Evolutionary conservation across 2,888 invertebrate species (phyloP), one percentile per base, ranked within the genome.

Genomic region (Thereva nobilitata): DNA sequence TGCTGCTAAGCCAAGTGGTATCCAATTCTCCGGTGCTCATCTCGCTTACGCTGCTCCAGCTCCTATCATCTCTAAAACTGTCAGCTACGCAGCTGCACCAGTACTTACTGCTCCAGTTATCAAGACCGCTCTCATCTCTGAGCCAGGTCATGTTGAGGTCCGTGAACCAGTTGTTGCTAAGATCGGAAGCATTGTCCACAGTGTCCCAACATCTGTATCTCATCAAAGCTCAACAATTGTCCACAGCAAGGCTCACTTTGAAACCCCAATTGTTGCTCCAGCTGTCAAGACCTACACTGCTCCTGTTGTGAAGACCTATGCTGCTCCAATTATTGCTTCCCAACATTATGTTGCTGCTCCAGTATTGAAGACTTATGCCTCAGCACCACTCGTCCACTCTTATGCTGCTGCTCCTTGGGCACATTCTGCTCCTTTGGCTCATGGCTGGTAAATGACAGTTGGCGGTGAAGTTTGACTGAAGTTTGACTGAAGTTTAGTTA

Each of bases 171-270:
- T 70, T 55, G 68, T 74, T 67, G 70, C 70, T 10, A 67, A 69
- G 55, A 69, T 71, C 44, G 71, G 71, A 52, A 66, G 66, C 52
- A 56, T 69, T 37, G 70, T 71, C 7, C 67, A 71, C 66, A 70
- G 67, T 57, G 63, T 71, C 7, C 71, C 71, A 64, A 70, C 71
- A 35, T 72, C 83, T 0, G 80, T 83, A 0, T 84, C 84, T 5
- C 83, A 83, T 59, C 83, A 84, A 71, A 80, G 82, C 54, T 80
- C 82, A 3, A 71, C 81, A 9, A 82, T 83, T 69, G 74, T 82
- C 5, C 81, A 78, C 64, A 76, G 79, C 23, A 76, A 79, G 0
- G 80, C 81, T 0, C 78, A 78, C 4, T 59, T 71, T 66, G 68
- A 71, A 35, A 70, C 71, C 10, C 68, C 70, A 56, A 64, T 72